These are phyloP conservation scores for Piprites chloris DNA, from an alignment of 2,113 vertebrate species.

Conservation along the genomic window DNA sequence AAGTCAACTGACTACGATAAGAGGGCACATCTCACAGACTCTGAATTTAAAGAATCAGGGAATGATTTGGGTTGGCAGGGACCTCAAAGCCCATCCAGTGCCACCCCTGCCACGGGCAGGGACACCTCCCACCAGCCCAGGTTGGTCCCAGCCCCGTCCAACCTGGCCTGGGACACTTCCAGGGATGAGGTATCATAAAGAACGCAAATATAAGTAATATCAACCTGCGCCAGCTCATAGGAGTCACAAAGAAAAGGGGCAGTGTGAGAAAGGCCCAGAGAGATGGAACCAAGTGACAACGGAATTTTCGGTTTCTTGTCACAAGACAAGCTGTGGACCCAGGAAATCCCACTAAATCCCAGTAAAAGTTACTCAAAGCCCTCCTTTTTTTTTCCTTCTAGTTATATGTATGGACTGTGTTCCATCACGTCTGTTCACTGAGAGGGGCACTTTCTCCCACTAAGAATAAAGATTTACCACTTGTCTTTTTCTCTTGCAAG, in stretches of 20 bases:
- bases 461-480: not conserved
- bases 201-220: not conserved
- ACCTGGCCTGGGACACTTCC: not conserved
- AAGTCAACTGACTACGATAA: not conserved
- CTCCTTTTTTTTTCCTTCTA: not conserved
- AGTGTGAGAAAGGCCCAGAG: not conserved
- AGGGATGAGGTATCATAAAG: not conserved
- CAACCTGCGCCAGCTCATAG: not conserved
- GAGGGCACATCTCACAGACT: not conserved
- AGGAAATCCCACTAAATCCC: not conserved
- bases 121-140: not conserved
- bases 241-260: not conserved
- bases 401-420: fast-evolving
- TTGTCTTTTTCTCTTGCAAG: not conserved
- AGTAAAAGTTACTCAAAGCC: not conserved
- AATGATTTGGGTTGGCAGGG: too few species aligned
- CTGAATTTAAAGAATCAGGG: not conserved
- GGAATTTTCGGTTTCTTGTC: not conserved
- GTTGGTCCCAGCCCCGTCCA: not conserved
- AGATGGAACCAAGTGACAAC: not conserved
- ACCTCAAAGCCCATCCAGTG: fast-evolving
- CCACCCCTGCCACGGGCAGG: not conserved
- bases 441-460: not conserved
- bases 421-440: not conserved
- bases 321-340: not conserved